phyloP scores from a whole-genome alignment of 2,888 invertebrate species.

The Xestia c-nigrum region DNA sequence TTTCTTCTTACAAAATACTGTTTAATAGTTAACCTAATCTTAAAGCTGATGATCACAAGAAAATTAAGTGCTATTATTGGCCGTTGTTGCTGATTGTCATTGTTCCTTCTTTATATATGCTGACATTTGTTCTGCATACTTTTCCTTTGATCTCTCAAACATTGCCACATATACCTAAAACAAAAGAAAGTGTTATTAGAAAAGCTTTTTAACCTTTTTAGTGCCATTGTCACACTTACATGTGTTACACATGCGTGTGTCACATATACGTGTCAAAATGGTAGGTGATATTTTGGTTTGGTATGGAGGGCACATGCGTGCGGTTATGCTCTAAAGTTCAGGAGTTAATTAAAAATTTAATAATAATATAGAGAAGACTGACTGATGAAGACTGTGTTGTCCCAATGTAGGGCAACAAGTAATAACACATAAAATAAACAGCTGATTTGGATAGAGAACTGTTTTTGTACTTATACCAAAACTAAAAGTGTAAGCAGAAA shows the following conservation, averaged over 20 bases:
- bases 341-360: no score
- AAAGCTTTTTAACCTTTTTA: no score
- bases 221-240: no score
- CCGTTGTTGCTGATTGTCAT: constrained; percentile 72
- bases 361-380: background rate
- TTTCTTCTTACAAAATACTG: constrained; percentile 63
- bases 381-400: background rate
- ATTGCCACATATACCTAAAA: constrained; percentile 93
- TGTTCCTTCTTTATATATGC: constrained; percentile 91
- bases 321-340: no score
- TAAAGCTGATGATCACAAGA: constrained; percentile 88
- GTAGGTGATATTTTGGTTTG: no score
- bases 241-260: no score
- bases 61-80: constrained; percentile 72
- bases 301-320: no score
- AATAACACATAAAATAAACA: background rate
- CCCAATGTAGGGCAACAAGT: background rate
- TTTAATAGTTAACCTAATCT: constrained; percentile 77
- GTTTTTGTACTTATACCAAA: no score
- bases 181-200: constrained; percentile 8
- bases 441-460: background rate
- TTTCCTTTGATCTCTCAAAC: constrained; percentile 94
- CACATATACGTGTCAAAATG: no score
- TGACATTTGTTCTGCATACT: constrained; percentile 94
- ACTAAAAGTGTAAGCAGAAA: no score